Percentiles rank a stretch among this genome's conserved stretches.
phyloP scores from a whole-genome alignment of 2,888 invertebrate species.

The Petrolisthes manimaculis region DNA sequence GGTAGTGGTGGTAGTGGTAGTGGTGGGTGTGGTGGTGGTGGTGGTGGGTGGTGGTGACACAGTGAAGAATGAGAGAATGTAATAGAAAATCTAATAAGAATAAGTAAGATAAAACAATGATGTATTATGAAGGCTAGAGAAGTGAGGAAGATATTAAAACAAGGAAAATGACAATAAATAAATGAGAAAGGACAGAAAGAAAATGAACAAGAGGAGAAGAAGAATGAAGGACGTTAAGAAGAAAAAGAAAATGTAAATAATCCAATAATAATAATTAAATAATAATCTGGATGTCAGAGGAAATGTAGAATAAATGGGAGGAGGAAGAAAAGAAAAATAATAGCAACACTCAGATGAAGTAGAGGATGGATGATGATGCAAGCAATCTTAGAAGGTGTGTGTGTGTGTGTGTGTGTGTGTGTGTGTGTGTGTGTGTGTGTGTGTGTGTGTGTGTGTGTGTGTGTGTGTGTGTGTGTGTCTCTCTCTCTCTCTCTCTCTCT shows the following conservation, averaged over 20 bases:
- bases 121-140: neutral
- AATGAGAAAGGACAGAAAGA: neutral
- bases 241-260: neutral
- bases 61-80: neutral
- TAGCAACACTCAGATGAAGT: neutral
- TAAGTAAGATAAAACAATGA: too few relatives aligned
- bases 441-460: neutral
- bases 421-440: constrained; percentile 22
- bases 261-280: neutral
- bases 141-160: neutral
- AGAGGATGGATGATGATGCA: neutral
- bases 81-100: neutral
- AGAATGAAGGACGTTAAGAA: neutral
- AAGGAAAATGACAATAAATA: neutral
- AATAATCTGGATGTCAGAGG: neutral
- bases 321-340: neutral
- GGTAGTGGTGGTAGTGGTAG: constrained; percentile 17
- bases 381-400: neutral
- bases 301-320: neutral
- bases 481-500: constrained; percentile 22
- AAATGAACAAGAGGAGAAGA: neutral
- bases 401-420: constrained; percentile 19
- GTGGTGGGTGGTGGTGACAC: neutral
- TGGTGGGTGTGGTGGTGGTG: constrained; percentile 10
- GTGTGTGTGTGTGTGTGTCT: neutral